Conservation (phyloP, 2,888 invertebrate species). For the Harmothoe impar region DNA sequence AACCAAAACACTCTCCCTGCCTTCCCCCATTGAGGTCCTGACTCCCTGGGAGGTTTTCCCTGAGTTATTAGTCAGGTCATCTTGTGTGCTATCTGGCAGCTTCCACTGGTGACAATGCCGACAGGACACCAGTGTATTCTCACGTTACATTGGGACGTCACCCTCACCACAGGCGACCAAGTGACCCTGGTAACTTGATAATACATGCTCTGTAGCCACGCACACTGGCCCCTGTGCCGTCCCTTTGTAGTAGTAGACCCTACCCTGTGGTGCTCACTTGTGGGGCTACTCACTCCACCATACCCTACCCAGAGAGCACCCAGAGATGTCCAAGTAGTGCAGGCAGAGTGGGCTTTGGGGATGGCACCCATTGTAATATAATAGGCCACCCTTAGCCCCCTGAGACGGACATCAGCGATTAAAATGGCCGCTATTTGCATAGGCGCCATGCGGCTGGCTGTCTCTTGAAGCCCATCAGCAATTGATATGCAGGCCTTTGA, state of each 20-base stretch:
- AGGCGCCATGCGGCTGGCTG: not conserved
- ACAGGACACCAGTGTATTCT: not conserved
- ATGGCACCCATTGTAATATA: not conserved
- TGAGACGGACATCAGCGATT: not conserved
- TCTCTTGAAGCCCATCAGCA: not conserved
- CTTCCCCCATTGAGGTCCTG: too few species aligned
- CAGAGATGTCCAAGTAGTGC: conserved; percentile 29
- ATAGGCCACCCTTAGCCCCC: not conserved
- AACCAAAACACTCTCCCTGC: too few species aligned
- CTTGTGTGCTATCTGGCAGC: not conserved
- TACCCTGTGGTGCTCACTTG: not conserved
- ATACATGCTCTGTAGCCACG: not conserved
- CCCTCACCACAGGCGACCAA: not conserved
- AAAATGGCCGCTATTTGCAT: not conserved
- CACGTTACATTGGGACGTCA: conserved; percentile 14
- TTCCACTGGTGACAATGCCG: not conserved
- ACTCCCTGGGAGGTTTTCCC: too few species aligned
- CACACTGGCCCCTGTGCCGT: not conserved
- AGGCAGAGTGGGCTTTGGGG: not conserved
- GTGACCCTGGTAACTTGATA: conserved; percentile 8
- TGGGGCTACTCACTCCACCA: not conserved
- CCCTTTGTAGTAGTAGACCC: not conserved
- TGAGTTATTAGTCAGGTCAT: conserved; percentile 8
- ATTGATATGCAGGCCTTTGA: not conserved
- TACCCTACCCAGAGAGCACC: not conserved